Evolutionary conservation across 2,888 invertebrate genomes (phyloP).

Genomic region (Cryptus armator): DNA sequence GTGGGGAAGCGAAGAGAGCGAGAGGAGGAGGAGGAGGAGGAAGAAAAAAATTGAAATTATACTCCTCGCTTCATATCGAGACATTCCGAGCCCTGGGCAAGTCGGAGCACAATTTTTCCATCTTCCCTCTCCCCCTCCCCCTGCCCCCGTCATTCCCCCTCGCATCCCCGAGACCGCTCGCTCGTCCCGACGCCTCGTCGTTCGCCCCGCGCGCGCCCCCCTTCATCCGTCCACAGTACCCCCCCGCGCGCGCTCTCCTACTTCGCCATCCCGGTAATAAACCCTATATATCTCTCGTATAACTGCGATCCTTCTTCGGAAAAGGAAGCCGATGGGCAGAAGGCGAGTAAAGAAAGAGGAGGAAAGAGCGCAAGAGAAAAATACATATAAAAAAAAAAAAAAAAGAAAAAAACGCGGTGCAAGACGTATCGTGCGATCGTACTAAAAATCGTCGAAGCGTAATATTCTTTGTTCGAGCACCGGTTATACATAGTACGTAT

Average conservation of each 20-base stretch:
- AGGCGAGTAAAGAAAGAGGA: slow-evolving; percentile 41
- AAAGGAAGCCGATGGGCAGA: slow-evolving; percentile 58
- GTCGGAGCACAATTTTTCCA: slow-evolving; percentile 71
- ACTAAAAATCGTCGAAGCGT: slow-evolving; percentile 68
- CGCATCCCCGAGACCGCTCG: slow-evolving; percentile 24
- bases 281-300: slow-evolving; percentile 71
- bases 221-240: slow-evolving; percentile 50
- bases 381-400: slow-evolving; percentile 38
- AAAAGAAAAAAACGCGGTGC: slow-evolving; percentile 53
- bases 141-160: slow-evolving; percentile 1
- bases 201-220: slow-evolving; percentile 20
- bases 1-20: slow-evolving; percentile 22
- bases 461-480: slow-evolving; percentile 68
- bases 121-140: slow-evolving; percentile 54
- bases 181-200: slow-evolving; percentile 41
- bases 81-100: slow-evolving; percentile 72
- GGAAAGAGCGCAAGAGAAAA: slow-evolving; percentile 20
- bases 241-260: slow-evolving; percentile 23
- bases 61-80: slow-evolving; percentile 72
- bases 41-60: slow-evolving; percentile 65
- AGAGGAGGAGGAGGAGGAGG: slow-evolving; percentile 6
- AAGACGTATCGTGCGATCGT: slow-evolving; percentile 68
- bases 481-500: slow-evolving; percentile 51
- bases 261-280: slow-evolving; percentile 71
- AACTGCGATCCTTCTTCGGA: slow-evolving; percentile 70